Evolutionary conservation across 2,113 vertebrate genomes (phyloP).

Genomic region (Nesoenas mayeri): DNA sequence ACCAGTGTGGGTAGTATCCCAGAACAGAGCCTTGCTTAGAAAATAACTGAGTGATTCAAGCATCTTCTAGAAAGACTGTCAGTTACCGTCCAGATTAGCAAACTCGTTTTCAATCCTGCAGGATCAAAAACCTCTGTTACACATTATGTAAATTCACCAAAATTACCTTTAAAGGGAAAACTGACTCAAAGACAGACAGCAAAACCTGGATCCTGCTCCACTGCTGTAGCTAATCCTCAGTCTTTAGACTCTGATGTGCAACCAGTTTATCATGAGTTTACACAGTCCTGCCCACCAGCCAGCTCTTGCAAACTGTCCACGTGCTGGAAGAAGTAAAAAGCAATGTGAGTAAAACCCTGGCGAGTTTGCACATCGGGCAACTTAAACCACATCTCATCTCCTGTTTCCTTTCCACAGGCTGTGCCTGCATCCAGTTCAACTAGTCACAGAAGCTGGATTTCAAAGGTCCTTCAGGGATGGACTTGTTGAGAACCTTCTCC

Average conservation of each 20-base stretch:
- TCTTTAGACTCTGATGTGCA: background rate
- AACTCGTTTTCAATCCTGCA: background rate
- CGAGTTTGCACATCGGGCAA: background rate
- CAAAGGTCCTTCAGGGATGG: background rate
- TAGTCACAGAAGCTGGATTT: background rate
- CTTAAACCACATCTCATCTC: background rate
- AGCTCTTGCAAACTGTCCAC: background rate
- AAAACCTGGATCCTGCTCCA: background rate
- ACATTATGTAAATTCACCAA: background rate
- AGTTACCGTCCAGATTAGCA: background rate
- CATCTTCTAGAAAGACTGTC: background rate
- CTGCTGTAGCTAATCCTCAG: background rate
- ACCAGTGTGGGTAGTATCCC: background rate
- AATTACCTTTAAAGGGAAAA: background rate
- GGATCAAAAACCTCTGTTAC: background rate
- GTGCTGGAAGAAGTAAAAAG: conserved; percentile 17
- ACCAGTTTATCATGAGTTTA: background rate
- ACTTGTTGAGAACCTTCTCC: background rate
- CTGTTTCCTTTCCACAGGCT: background rate
- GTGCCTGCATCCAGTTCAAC: background rate
- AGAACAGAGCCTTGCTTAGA: background rate
- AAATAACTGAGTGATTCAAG: background rate
- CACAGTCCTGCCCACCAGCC: background rate
- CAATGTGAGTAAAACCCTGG: background rate
- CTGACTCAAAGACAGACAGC: background rate